A percentile compares a stretch with the other conserved stretches of the same genome.
Evolutionary conservation across 2,888 invertebrate genomes (phyloP).

Genomic region (Lithophane leautieri): DNA sequence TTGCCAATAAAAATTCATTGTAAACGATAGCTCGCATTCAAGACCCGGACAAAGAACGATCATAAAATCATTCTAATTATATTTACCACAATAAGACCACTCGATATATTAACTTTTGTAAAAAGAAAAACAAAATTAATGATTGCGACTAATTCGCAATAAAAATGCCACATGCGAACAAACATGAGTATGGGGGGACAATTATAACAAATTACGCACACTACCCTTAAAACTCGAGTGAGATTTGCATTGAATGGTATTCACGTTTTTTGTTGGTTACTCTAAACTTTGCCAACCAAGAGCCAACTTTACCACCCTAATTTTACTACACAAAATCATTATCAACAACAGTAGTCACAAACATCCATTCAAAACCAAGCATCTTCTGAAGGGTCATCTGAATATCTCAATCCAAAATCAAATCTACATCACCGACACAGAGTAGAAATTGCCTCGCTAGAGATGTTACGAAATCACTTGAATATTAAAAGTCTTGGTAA

Average conservation of each 20-base stretch:
- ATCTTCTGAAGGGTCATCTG: conserved; percentile 86
- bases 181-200: conserved; percentile 83
- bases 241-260: conserved; percentile 89
- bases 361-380: conserved; percentile 68
- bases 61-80: conserved; percentile 81
- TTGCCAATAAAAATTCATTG: conserved; percentile 78
- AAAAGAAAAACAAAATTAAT: conserved; percentile 90
- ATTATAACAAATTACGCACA: conserved; percentile 90
- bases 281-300: conserved; percentile 62
- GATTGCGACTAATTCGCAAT: conserved; percentile 90
- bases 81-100: conserved; percentile 80
- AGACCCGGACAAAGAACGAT: conserved; percentile 74
- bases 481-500: conserved; percentile 91
- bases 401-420: conserved; percentile 69
- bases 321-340: conserved; percentile 55
- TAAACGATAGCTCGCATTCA: conserved; percentile 82
- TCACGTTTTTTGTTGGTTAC: conserved; percentile 84
- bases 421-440: conserved; percentile 70
- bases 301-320: conserved; percentile 55
- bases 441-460: conserved; percentile 67
- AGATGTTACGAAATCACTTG: conserved; percentile 84
- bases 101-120: conserved; percentile 86
- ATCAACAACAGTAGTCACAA: conserved; percentile 52
- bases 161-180: conserved; percentile 90
- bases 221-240: conserved; percentile 90